phyloP scores from a whole-genome alignment of 2,888 invertebrate species.

The Plemyria rubiginata region DNA sequence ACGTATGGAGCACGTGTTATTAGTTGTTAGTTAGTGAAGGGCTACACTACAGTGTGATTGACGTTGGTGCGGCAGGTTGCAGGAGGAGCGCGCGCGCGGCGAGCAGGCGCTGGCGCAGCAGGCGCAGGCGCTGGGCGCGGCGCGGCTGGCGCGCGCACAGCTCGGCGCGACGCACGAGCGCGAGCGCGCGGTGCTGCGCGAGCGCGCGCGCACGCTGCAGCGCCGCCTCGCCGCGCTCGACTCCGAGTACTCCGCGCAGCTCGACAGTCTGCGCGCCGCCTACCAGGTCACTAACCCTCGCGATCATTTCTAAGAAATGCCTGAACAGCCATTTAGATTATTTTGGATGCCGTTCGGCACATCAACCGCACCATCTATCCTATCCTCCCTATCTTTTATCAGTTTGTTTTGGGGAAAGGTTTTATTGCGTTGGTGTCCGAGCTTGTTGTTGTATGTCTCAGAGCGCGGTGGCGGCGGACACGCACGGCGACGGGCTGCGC shows the following conservation, averaged over 20 bases:
- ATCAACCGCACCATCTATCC: no score
- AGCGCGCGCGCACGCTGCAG: slow-evolving; percentile 89
- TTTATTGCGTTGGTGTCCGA: neutral
- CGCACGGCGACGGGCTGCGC: slow-evolving; percentile 87
- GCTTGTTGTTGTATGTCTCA: slow-evolving; percentile 49
- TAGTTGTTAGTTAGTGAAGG: no score
- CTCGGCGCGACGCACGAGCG: slow-evolving; percentile 82
- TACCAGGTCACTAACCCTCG: slow-evolving; percentile 78
- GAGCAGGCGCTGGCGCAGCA: slow-evolving; percentile 74
- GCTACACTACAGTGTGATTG: no score
- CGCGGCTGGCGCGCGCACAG: slow-evolving; percentile 74
- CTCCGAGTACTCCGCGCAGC: slow-evolving; percentile 93
- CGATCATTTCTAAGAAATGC: neutral
- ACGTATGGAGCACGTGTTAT: no score
- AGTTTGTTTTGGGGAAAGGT: no score
- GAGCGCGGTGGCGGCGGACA: slow-evolving; percentile 85
- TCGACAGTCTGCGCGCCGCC: slow-evolving; percentile 91
- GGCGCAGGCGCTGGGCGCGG: slow-evolving; percentile 74
- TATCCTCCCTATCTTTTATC: no score
- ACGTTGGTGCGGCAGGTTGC: slow-evolving; percentile 52
- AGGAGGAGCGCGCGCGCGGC: slow-evolving; percentile 70
- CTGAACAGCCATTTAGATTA: no score
- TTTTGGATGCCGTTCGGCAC: no score
- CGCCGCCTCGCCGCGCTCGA: slow-evolving; percentile 90
- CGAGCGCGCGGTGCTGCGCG: slow-evolving; percentile 86